Base-by-base conservation (phyloP, 2,113 vertebrate species). In the Corythornis cristatus region DNA sequence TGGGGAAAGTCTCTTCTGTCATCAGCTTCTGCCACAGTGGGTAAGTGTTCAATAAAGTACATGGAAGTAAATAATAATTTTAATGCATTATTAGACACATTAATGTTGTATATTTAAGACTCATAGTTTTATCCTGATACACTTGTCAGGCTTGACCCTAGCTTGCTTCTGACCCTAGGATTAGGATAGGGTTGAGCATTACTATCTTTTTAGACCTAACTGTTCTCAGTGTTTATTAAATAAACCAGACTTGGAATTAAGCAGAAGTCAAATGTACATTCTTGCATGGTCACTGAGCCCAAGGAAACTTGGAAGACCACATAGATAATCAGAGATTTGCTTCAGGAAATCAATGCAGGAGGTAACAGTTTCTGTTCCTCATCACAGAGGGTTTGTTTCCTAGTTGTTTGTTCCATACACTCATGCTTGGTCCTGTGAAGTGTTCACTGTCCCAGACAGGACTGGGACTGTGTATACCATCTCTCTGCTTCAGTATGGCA, bases 1-100 rank as follows among this genome's bases (percentile, higher is more conserved):
- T 99, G 99, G 99, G 99, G 99, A 54, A 99, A 99, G 94, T 99
- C 99, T 84, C 97, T 99, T 13, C 96, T 99, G 78, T 99, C 98
- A 22, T 99, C 98, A 20, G 99, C 99, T 83, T 98, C 98, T 86
- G 99, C 99, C 89, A 98, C 98, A 85, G 98, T 99, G 88, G 99
- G 99, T 99, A 96, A 93, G 98, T 95, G 57, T 78, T 88, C 11
- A n/a, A 22, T 71, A 72, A 90, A 85, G 19, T 53, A 35, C 2
- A 0, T 77, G 28, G 50, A 86, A 86, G 43, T 62, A 78, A 45
- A 73, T 61, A 0, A 1, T 71, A 25, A 56, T 84, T 81, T 83
- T 71, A 45, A 31, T 33, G 3, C 50, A 23, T 65, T 8, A 3
- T 58, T 84, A 79, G 43, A 42, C 17, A 61, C 4, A 20, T 40